A percentile compares a stretch with the other conserved stretches of the same genome.
phyloP scores from a whole-genome alignment of 2,797 vertebrate species.

The Caiman crocodilus region DNA sequence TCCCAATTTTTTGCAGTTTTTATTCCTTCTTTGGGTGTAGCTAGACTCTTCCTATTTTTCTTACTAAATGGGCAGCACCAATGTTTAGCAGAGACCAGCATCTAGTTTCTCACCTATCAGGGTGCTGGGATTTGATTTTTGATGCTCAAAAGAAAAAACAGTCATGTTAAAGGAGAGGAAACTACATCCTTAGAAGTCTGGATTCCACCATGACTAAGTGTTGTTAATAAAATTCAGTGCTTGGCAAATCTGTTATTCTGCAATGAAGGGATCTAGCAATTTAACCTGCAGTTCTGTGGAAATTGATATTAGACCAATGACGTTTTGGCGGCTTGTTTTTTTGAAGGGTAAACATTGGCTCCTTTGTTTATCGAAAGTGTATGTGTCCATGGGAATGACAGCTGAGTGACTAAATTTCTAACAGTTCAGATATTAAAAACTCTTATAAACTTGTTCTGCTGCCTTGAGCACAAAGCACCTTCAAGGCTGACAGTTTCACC shows the following conservation, averaged over 20 bases:
- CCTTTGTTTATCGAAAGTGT: neutral
- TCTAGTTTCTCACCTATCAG: neutral
- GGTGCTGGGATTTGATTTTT: neutral
- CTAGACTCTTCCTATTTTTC: neutral
- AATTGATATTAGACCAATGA: neutral
- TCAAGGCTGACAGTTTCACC: neutral
- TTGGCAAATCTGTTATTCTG: neutral
- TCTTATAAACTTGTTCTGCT: neutral
- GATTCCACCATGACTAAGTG: too few relatives aligned
- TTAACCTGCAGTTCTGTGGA: neutral
- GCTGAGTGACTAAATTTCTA: neutral
- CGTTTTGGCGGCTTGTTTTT: neutral
- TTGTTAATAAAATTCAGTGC: neutral
- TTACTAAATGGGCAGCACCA: conserved; percentile 6
- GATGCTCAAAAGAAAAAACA: neutral
- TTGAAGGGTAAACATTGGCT: neutral
- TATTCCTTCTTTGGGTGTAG: neutral
- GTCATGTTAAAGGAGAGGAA: neutral
- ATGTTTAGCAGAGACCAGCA: neutral
- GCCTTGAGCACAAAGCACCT: neutral
- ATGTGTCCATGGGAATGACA: neutral
- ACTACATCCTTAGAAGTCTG: neutral
- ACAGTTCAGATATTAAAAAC: neutral
- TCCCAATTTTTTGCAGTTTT: neutral
- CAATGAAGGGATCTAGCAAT: neutral